These are phyloP conservation scores for Trematomus bernacchii DNA, from an alignment of 2,797 vertebrate species.

Conservation along the genomic window DNA sequence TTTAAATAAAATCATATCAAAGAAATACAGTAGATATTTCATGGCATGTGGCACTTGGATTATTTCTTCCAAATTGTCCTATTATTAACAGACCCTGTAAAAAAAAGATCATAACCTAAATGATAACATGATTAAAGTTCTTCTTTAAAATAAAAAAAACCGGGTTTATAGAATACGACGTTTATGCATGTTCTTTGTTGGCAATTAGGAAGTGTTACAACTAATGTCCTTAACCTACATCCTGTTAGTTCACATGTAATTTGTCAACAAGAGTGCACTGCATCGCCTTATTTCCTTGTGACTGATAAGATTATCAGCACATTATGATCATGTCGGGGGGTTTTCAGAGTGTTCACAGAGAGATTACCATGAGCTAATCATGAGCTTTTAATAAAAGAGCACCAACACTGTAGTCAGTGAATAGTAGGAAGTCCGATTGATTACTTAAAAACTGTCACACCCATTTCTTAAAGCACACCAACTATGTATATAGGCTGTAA, in stretches of 20 bases:
- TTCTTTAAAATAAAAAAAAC: background rate
- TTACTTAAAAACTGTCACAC: constrained; percentile 69
- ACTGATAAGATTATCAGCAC: constrained; percentile 5
- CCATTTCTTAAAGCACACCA: constrained; percentile 73
- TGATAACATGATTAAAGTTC: background rate
- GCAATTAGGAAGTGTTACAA: constrained; percentile 18
- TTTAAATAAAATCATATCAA: constrained; percentile 11
- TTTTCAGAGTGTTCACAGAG: background rate
- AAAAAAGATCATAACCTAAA: background rate
- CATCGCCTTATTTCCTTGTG: background rate
- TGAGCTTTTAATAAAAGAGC: constrained; percentile 12
- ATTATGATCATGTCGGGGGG: constrained; percentile 1
- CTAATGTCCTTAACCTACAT: constrained; percentile 77
- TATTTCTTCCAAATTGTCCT: background rate
- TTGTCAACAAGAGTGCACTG: constrained; percentile 22
- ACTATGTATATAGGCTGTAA: constrained; percentile 33
- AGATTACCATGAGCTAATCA: constrained; percentile 62
- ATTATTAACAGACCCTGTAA: background rate
- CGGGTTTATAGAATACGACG: too few relatives aligned
- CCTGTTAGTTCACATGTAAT: constrained; percentile 68
- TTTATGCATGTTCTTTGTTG: constrained; percentile 10
- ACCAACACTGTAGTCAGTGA: background rate
- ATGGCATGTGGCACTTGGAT: background rate
- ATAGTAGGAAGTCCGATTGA: constrained; percentile 44
- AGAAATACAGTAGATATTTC: constrained; percentile 2